Conservation (phyloP, 2,797 vertebrate species). For the Taeniopygia guttata region DNA sequence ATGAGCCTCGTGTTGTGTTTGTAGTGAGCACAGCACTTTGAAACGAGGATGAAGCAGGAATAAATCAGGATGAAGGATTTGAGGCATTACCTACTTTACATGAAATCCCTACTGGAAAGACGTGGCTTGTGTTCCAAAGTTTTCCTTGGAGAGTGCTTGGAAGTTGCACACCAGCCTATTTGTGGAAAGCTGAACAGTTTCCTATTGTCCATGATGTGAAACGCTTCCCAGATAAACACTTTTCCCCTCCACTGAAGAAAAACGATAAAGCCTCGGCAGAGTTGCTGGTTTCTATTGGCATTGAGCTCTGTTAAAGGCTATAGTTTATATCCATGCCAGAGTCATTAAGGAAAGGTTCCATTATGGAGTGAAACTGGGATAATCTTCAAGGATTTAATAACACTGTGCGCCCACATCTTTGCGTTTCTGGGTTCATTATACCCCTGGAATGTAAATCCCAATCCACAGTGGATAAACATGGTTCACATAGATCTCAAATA, state of each 20-base stretch:
- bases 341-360: not conserved
- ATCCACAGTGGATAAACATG: not conserved
- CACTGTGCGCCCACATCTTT: not conserved
- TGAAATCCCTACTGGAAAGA: constrained; percentile 19
- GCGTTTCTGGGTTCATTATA: not conserved
- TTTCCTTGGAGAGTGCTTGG: constrained; percentile 23
- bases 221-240: constrained; percentile 45
- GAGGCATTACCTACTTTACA: constrained; percentile 17
- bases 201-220: constrained; percentile 40
- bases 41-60: not conserved
- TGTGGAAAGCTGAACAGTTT: constrained; percentile 57
- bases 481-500: not conserved
- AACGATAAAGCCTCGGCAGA: not conserved
- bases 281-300: constrained; percentile 13
- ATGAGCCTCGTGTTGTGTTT: not conserved
- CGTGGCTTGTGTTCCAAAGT: not conserved
- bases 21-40: not conserved
- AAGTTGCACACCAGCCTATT: constrained; percentile 48
- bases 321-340: not conserved
- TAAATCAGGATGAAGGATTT: constrained; percentile 45
- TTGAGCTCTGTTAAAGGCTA: not conserved
- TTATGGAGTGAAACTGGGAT: not conserved
- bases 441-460: constrained; percentile 35
- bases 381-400: not conserved
- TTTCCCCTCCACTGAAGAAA: constrained; percentile 17